Evolutionary conservation across 2,888 invertebrate genomes (phyloP).

Genomic region (Caenorhabditis wallacei): DNA sequence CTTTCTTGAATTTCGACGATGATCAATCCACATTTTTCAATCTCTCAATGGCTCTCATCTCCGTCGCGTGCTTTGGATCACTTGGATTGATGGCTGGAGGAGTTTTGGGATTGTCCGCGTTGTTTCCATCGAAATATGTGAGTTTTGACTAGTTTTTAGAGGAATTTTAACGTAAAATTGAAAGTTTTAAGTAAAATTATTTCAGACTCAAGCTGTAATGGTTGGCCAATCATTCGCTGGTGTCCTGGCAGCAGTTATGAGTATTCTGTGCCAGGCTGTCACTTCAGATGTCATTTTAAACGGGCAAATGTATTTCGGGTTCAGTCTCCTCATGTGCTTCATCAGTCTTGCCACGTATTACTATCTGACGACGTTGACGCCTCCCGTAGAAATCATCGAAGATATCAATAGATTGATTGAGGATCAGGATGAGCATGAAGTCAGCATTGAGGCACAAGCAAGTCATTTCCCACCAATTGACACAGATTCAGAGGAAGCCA

Average conservation of each 20-base stretch:
- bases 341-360: slow-evolving; percentile 68
- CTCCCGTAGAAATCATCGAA: slow-evolving; percentile 30
- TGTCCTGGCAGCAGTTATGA: slow-evolving; percentile 64
- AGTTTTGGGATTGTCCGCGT: slow-evolving; percentile 68
- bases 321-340: slow-evolving; percentile 68
- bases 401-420: slow-evolving; percentile 31
- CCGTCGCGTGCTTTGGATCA: slow-evolving; percentile 71
- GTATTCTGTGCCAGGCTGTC: slow-evolving; percentile 64
- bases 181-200: slow-evolving; percentile 63
- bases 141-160: too few species aligned
- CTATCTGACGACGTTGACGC: slow-evolving; percentile 47
- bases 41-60: slow-evolving; percentile 66
- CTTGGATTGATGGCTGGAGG: slow-evolving; percentile 75
- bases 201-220: slow-evolving; percentile 74
- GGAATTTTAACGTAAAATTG: background rate
- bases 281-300: slow-evolving; percentile 70
- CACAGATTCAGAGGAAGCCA: background rate
- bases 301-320: slow-evolving; percentile 70
- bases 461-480: slow-evolving; percentile 58
- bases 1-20: slow-evolving; percentile 71
- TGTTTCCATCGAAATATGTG: slow-evolving; percentile 69
- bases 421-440: slow-evolving; percentile 24
- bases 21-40: slow-evolving; percentile 71
- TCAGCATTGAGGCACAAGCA: slow-evolving; percentile 48
- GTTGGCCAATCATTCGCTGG: slow-evolving; percentile 73